Evolutionary conservation across 1,140 invertebrate species (phyloP).

Genomic region (Drosophila tani): DNA sequence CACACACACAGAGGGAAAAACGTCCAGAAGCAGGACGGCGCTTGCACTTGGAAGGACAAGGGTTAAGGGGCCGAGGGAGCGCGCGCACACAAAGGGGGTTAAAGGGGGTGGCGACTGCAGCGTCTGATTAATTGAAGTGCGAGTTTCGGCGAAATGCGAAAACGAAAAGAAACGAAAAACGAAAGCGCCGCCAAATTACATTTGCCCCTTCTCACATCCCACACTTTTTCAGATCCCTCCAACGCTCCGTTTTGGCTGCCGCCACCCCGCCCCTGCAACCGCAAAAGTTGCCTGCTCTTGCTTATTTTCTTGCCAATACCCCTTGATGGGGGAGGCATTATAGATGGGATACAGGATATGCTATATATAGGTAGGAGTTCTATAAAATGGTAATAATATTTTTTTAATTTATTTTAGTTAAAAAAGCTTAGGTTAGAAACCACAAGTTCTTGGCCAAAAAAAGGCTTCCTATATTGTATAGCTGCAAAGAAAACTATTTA

Average conservation of each 20-base stretch:
- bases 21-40: constrained; percentile 53
- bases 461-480: too few relatives aligned
- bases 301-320: constrained; percentile 19
- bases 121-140: constrained; percentile 83
- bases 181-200: constrained; percentile 75
- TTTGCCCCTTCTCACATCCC: constrained; percentile 32
- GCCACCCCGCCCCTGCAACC: constrained; percentile 14
- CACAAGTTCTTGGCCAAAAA: too few relatives aligned
- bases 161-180: constrained; percentile 42
- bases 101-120: constrained; percentile 46
- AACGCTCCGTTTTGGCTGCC: constrained; percentile 3
- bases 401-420: too few relatives aligned
- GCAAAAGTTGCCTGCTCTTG: constrained; percentile 35
- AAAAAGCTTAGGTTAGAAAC: too few relatives aligned
- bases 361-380: too few relatives aligned
- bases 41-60: constrained; percentile 44
- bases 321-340: neutral
- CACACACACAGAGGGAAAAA: constrained; percentile 27
- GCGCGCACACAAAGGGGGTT: constrained; percentile 5
- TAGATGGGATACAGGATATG: neutral
- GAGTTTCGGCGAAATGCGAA: constrained; percentile 72
- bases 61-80: constrained; percentile 15
- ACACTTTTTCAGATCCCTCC: neutral
- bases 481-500: too few relatives aligned
- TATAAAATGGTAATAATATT: too few relatives aligned